These are phyloP conservation scores for Leptestheria dahalacensis DNA, from an alignment of 1,140 invertebrate genomes.

Conservation along the genomic window DNA sequence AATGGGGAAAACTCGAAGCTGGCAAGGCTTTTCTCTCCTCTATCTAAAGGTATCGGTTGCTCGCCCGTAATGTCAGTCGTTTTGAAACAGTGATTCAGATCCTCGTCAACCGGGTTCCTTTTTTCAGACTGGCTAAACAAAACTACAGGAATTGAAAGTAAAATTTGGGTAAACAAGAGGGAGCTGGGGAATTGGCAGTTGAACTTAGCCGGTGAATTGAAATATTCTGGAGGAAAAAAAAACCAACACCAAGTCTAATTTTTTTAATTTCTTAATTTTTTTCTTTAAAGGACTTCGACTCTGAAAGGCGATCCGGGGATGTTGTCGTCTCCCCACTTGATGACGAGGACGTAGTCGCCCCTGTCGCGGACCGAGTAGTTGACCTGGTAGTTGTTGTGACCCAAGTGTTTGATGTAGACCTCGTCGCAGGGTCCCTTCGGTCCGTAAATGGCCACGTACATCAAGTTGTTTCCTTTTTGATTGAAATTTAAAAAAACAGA, in stretches of 20 bases:
- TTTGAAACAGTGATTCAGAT: neutral
- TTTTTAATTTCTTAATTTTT: neutral
- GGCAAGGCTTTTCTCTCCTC: neutral
- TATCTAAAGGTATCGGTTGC: neutral
- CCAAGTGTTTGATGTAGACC: conserved; percentile 82
- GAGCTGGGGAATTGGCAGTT: neutral
- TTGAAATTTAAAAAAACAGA: too few relatives aligned
- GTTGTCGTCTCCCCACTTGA: conserved; percentile 95
- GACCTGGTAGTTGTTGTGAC: conserved; percentile 82
- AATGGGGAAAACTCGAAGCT: neutral
- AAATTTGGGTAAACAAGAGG: too few relatives aligned
- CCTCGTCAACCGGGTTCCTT: neutral
- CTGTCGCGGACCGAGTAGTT: conserved; percentile 71
- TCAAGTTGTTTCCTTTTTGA: conserved; percentile 90
- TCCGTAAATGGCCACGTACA: conserved; percentile 87
- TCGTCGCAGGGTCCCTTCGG: conserved; percentile 92
- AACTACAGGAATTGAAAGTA: neutral
- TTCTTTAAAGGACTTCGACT: conserved; percentile 51
- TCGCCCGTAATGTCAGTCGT: neutral
- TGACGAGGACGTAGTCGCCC: conserved; percentile 84
- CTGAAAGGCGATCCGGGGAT: conserved; percentile 93
- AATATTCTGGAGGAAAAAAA: neutral
- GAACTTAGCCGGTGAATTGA: neutral
- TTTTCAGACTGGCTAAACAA: too few relatives aligned
- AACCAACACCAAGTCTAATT: neutral